These are phyloP conservation scores for Stichodactyla helianthus DNA, from an alignment of 64 coral and sea anemone genomes.

Conservation along the genomic window DNA sequence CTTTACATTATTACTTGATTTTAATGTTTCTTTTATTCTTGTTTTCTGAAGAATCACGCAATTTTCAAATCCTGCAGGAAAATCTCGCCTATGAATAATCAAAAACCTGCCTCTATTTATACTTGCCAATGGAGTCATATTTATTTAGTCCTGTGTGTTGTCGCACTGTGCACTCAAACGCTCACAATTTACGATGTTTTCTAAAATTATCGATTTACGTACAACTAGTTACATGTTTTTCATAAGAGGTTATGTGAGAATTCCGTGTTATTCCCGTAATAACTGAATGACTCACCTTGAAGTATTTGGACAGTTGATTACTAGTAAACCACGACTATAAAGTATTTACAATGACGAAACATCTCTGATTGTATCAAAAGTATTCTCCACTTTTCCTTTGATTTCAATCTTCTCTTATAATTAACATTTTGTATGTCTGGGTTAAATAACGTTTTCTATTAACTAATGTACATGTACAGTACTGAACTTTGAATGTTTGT, in stretches of 20 bases:
- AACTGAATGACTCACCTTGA: not conserved
- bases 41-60: not conserved
- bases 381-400: not conserved
- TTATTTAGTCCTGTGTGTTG: not conserved
- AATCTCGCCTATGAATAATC: not conserved
- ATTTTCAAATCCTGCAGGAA: not conserved
- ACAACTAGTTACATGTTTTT: not conserved
- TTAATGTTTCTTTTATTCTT: not conserved
- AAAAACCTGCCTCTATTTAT: not conserved
- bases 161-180: not conserved
- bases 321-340: not conserved
- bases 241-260: not conserved
- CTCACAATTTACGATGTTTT: not conserved
- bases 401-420: not conserved
- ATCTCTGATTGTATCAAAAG: not conserved
- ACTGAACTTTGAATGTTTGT: not conserved
- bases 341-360: slow-evolving; percentile 12
- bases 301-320: not conserved
- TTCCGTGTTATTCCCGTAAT: not conserved
- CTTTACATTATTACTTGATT: not conserved
- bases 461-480: not conserved
- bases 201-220: not conserved
- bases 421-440: not conserved
- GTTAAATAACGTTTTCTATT: not conserved
- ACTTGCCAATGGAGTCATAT: not conserved